Evolutionary conservation across 2,888 invertebrate genomes (phyloP).

Genomic region (Hofmannophila pseudospretella): DNA sequence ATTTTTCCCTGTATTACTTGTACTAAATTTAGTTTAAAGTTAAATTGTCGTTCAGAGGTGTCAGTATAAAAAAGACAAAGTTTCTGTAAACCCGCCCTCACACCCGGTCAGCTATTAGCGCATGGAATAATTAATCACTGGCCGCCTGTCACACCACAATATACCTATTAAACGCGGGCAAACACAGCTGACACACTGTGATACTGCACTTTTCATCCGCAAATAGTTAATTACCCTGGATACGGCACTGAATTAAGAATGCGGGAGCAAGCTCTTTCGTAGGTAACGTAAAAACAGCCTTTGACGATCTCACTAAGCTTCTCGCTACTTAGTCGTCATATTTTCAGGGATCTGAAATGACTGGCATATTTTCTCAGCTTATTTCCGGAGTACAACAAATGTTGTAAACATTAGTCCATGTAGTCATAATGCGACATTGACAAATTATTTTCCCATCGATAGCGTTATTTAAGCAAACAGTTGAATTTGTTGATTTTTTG

Average conservation of each 20-base stretch:
- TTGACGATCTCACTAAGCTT: no score
- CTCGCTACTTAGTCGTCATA: not conserved
- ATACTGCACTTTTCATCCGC: not conserved
- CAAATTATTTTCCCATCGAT: no score
- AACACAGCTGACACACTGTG: slow-evolving; percentile 9
- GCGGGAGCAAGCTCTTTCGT: not conserved
- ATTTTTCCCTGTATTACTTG: no score
- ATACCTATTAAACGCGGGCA: slow-evolving; percentile 14
- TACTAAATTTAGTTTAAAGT: no score
- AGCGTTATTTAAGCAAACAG: no score
- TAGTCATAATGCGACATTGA: no score
- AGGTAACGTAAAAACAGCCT: not conserved
- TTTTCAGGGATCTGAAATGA: not conserved
- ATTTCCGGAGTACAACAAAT: no score
- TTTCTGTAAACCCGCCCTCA: not conserved
- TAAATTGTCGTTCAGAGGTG: no score
- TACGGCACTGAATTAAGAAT: not conserved
- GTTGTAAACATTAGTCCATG: no score
- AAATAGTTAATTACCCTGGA: slow-evolving; percentile 2
- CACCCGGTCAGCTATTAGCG: slow-evolving; percentile 19
- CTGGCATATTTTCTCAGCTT: no score
- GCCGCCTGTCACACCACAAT: slow-evolving; percentile 16
- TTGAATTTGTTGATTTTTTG: no score
- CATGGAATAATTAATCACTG: slow-evolving; percentile 21
- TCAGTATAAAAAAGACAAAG: not conserved